phyloP scores from a whole-genome alignment of 2,797 vertebrate species.

The Neopelma chrysocephalum region DNA sequence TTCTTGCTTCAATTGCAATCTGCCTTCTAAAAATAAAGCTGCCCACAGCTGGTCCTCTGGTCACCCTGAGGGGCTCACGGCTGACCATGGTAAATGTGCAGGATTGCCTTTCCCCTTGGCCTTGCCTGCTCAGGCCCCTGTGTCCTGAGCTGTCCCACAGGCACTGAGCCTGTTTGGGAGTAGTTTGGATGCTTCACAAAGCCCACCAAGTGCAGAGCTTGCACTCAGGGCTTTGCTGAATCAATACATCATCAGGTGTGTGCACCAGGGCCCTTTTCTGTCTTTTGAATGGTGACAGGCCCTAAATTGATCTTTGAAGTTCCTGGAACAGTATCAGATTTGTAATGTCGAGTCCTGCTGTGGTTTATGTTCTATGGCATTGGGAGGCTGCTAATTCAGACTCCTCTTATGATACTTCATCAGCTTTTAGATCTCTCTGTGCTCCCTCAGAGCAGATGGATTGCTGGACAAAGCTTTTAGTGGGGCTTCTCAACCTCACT shows the following conservation, averaged over 20 bases:
- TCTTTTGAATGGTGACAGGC: not conserved
- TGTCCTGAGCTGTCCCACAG: not conserved
- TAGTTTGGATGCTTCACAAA: not conserved
- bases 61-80: not conserved
- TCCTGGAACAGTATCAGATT: not conserved
- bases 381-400: not conserved
- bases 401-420: not conserved
- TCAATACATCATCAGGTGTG: not conserved
- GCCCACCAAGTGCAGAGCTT: not conserved
- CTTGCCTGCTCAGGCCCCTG: not conserved
- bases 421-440: not conserved
- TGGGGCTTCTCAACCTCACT: not conserved
- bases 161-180: rapidly evolving
- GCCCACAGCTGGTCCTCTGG: not conserved
- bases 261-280: not conserved
- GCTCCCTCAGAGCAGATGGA: not conserved
- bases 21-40: not conserved
- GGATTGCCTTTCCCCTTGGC: not conserved
- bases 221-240: not conserved
- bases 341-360: not conserved
- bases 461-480: not conserved
- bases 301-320: not conserved
- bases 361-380: not conserved
- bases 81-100: not conserved
- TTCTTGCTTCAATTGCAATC: not conserved